These are phyloP conservation scores for Clarias gariepinus DNA, from an alignment of 2,113 vertebrate species.

Conservation along the genomic window DNA sequence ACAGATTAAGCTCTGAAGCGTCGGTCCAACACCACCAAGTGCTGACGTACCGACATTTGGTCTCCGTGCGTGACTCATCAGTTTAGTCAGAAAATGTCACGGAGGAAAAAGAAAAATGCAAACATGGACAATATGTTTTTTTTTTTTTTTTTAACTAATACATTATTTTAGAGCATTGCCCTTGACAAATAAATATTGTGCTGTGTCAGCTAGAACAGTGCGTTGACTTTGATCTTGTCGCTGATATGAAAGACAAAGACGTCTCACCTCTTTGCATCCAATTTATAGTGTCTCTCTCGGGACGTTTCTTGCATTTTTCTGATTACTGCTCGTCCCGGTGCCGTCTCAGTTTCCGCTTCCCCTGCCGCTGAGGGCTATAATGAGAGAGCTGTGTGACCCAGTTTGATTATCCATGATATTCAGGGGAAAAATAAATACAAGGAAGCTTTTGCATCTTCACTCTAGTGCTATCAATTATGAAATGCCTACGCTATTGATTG, in stretches of 20 bases:
- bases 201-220: conserved; percentile 8
- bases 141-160: conserved; percentile 1
- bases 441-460: conserved; percentile 20
- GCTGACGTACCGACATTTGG: conserved; percentile 24
- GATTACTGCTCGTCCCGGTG: conserved; percentile 26
- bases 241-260: conserved; percentile 7
- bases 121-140: background rate
- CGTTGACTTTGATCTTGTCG: conserved; percentile 6
- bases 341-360: conserved; percentile 17
- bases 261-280: conserved; percentile 21
- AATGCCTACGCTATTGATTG: conserved; percentile 30
- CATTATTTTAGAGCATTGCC: background rate
- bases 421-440: conserved; percentile 2
- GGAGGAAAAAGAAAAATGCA: background rate
- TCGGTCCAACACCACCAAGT: conserved; percentile 41
- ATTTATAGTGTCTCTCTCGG: conserved; percentile 31
- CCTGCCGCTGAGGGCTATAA: background rate
- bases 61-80: conserved; percentile 26
- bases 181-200: conserved; percentile 20
- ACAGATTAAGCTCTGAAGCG: conserved; percentile 43
- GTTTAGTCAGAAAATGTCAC: background rate
- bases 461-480: conserved; percentile 37
- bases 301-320: conserved; percentile 21
- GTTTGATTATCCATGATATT: conserved; percentile 28
- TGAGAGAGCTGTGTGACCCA: background rate